These are phyloP conservation scores for Lophotriccus pileatus DNA, from an alignment of 2,797 vertebrate species.

Conservation along the genomic window DNA sequence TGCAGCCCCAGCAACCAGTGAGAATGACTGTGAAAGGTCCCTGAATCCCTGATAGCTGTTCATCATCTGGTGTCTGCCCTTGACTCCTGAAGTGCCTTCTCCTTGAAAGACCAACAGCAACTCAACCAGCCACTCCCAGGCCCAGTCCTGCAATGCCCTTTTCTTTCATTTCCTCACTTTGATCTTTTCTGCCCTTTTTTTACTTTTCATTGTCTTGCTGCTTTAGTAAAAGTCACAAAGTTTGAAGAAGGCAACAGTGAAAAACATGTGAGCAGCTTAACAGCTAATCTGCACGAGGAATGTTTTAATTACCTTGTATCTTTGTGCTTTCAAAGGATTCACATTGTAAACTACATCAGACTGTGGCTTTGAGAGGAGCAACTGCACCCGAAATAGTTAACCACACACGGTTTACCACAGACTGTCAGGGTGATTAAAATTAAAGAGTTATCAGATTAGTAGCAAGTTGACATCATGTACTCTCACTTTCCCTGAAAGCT, in stretches of 20 bases:
- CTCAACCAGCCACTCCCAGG: background rate
- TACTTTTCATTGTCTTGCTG: background rate
- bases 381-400: conserved; percentile 63
- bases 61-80: background rate
- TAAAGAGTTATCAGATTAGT: conserved; percentile 64
- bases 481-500: conserved; percentile 68
- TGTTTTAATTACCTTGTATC: background rate
- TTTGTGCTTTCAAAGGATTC: background rate
- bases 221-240: background rate
- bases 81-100: background rate
- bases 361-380: conserved; percentile 38
- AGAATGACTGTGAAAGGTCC: background rate
- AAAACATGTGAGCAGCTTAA: background rate
- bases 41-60: background rate
- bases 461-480: conserved; percentile 38
- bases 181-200: background rate
- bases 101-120: background rate
- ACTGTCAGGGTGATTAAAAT: conserved; percentile 65
- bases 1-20: background rate
- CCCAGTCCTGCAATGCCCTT: background rate
- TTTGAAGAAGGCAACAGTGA: background rate
- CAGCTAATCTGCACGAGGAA: background rate
- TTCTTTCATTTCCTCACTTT: background rate
- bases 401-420: conserved; percentile 69
- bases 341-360: background rate